phyloP scores from a whole-genome alignment of 2,797 vertebrate genomes.

The Stomatorhinus walkeri region DNA sequence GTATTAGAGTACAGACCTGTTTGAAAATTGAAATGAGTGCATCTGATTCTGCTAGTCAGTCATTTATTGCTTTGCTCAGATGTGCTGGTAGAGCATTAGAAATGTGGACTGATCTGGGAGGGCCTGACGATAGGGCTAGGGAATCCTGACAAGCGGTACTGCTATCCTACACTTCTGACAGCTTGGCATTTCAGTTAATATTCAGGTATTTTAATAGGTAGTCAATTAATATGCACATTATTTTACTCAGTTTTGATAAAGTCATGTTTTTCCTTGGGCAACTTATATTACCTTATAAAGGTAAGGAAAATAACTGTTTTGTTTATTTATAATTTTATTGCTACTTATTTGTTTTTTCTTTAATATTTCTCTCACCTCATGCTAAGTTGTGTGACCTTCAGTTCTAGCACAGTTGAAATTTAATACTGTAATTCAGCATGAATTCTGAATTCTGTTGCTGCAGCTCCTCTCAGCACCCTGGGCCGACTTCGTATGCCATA shows the following conservation, averaged over 20 bases:
- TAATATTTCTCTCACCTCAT: not conserved
- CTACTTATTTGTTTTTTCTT: not conserved
- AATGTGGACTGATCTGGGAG: not conserved
- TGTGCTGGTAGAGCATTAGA: not conserved
- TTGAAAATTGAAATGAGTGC: not conserved
- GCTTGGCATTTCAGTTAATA: not conserved
- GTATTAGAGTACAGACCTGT: not conserved
- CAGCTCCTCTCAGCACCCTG: slow-evolving; percentile 44
- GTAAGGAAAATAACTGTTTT: not conserved
- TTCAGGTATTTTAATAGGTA: not conserved
- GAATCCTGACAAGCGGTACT: not conserved
- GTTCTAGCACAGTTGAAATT: not conserved
- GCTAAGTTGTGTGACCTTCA: not conserved
- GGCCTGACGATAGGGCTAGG: not conserved
- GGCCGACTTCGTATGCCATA: slow-evolving; percentile 39
- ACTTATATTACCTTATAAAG: not conserved
- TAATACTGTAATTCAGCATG: not conserved
- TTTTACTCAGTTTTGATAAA: not conserved
- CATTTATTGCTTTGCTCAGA: not conserved
- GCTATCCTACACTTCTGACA: not conserved
- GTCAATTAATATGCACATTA: not conserved
- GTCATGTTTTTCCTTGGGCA: not conserved
- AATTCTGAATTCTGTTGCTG: not conserved
- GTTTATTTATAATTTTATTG: not conserved
- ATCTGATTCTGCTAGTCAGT: not conserved